A percentile compares a stretch with the other conserved stretches of the same genome.
These are phyloP conservation scores for Cataglyphis albicans DNA, from an alignment of 2,888 invertebrate genomes.

Conservation along the genomic window DNA sequence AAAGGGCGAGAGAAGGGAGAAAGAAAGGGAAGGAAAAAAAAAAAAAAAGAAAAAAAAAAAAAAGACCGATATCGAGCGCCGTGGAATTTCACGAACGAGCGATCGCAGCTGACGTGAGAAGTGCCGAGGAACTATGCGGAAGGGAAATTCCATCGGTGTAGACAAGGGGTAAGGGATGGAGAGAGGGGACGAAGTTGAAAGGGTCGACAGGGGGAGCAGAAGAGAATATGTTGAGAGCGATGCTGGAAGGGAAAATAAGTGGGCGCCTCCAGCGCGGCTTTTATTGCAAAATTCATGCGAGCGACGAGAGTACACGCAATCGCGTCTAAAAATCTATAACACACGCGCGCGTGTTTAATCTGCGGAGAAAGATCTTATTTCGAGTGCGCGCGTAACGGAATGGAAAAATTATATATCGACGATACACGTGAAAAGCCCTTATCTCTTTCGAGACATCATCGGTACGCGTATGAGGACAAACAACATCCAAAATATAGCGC, in stretches of 20 bases:
- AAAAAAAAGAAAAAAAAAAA: background rate
- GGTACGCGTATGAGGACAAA: background rate
- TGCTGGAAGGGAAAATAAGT: constrained; percentile 67
- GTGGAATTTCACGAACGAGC: constrained; percentile 70
- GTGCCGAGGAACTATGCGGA: constrained; percentile 72
- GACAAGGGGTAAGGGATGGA: constrained; percentile 32
- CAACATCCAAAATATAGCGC: background rate
- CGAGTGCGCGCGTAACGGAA: constrained; percentile 25
- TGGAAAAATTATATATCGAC: constrained; percentile 26
- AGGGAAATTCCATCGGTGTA: constrained; percentile 67
- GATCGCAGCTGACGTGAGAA: constrained; percentile 72
- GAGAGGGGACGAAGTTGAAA: constrained; percentile 21
- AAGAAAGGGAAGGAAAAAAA: background rate
- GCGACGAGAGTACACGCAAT: constrained; percentile 43
- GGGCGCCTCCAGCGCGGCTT: constrained; percentile 67
- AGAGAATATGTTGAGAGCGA: constrained; percentile 63
- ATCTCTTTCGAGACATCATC: constrained; percentile 8
- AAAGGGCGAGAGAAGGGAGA: background rate
- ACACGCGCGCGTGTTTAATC: constrained; percentile 40
- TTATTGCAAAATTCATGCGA: constrained; percentile 75
- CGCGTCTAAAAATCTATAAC: constrained; percentile 51
- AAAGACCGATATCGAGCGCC: constrained; percentile 68
- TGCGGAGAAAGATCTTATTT: background rate
- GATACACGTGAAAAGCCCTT: constrained; percentile 7
- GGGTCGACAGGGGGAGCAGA: constrained; percentile 54